Conservation (phyloP, 92 coral and sea anemone genomes). For the Phenganax stokvisi region DNA sequence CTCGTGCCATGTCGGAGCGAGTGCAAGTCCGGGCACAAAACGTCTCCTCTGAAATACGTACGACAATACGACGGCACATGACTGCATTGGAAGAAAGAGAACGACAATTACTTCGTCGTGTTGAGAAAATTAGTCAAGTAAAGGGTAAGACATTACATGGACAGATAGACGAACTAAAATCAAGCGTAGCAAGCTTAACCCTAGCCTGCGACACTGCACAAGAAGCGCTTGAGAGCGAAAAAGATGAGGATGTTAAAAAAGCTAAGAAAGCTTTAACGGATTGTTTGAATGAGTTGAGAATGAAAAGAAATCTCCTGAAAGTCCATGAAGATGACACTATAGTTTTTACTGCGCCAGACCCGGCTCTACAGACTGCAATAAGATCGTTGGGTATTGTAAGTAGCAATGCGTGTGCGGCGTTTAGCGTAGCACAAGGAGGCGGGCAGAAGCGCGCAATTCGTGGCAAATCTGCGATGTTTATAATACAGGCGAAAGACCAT, state of each 20-base stretch:
- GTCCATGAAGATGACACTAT: conserved; percentile 96
- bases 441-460: conserved; percentile 92
- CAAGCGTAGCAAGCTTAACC: conserved; percentile 55
- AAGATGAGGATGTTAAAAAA: conserved; percentile 64
- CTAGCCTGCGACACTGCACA: conserved; percentile 65
- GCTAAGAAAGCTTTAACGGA: conserved; percentile 79
- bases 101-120: conserved; percentile 89
- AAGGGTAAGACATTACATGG: conserved; percentile 89
- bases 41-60: conserved; percentile 72
- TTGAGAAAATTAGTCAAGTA: conserved; percentile 95
- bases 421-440: conserved; percentile 79
- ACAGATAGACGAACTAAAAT: conserved; percentile 87
- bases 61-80: conserved; percentile 87
- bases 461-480: conserved; percentile 91
- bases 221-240: conserved; percentile 62
- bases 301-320: conserved; percentile 73
- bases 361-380: conserved; percentile 93
- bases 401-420: conserved; percentile 87
- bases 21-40: conserved; percentile 78
- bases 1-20: conserved; percentile 70
- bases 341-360: conserved; percentile 98
- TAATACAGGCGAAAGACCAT: conserved; percentile 89
- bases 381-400: conserved; percentile 92
- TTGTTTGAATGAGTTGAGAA: conserved; percentile 76
- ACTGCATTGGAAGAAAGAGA: conserved; percentile 89